phyloP scores from a whole-genome alignment of 2,113 vertebrate genomes.

The Myodes glareolus region DNA sequence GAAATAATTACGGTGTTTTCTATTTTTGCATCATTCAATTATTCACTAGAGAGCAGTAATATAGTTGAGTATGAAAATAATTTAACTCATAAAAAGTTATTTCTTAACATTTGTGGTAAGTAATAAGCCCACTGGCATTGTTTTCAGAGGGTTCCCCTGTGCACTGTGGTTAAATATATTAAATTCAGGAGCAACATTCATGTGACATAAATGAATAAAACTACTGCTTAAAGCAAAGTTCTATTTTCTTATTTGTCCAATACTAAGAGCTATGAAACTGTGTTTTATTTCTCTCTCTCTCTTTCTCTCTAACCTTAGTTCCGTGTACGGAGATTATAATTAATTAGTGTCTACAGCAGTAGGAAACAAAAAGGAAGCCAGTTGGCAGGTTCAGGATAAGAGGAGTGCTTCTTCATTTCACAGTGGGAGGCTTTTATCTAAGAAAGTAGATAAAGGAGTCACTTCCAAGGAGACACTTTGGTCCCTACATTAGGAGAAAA shows the following conservation, averaged over 20 bases:
- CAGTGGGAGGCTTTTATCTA: neutral
- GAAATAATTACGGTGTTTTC: neutral
- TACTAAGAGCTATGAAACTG: constrained; percentile 46
- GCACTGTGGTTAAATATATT: neutral
- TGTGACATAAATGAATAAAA: neutral
- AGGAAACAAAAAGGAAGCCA: neutral
- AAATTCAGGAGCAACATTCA: neutral
- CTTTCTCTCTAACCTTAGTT: constrained; percentile 32
- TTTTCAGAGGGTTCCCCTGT: constrained; percentile 40
- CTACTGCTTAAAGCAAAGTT: neutral
- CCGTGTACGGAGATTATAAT: constrained; percentile 63
- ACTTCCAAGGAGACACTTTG: constrained; percentile 40
- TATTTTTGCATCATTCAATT: neutral
- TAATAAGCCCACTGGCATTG: constrained; percentile 72
- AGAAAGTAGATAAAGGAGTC: constrained; percentile 37
- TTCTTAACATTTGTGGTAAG: constrained; percentile 75
- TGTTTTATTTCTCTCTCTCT: neutral
- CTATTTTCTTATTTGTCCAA: neutral
- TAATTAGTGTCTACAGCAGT: constrained; percentile 27
- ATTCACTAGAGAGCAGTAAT: constrained; percentile 57
- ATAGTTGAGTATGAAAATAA: constrained; percentile 73
- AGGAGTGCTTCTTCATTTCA: constrained; percentile 29
- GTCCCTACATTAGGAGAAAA: constrained; percentile 40
- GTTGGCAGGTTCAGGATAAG: neutral
- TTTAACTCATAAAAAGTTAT: constrained; percentile 68